Percentiles rank a stretch among this genome's conserved stretches.
phyloP scores from a whole-genome alignment of 1,140 invertebrate species.

The Tribolium castaneum region DNA sequence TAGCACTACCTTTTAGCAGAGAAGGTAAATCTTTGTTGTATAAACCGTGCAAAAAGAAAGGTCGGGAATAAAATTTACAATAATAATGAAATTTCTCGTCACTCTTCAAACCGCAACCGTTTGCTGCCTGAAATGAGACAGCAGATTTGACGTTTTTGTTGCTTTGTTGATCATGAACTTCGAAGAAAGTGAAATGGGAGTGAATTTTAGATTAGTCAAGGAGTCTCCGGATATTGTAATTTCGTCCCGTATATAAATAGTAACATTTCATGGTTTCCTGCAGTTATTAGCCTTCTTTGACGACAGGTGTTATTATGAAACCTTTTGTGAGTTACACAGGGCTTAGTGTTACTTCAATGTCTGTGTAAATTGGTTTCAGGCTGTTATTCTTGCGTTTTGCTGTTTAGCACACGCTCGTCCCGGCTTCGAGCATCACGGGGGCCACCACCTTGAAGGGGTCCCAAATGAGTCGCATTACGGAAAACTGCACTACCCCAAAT shows the following conservation, averaged over 20 bases:
- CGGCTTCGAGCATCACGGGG: slow-evolving; percentile 6
- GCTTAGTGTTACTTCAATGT: neutral
- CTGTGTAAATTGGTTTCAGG: slow-evolving; percentile 14
- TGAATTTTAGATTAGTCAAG: slow-evolving; percentile 28
- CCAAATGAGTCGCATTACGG: slow-evolving; percentile 52
- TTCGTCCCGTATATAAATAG: slow-evolving; percentile 40
- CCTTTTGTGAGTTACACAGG: slow-evolving; percentile 20
- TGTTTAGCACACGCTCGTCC: slow-evolving; percentile 22
- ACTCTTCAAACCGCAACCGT: slow-evolving; percentile 6
- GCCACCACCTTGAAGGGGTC: slow-evolving; percentile 47
- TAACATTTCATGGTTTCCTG: slow-evolving; percentile 16
- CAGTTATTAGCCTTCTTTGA: slow-evolving; percentile 25
- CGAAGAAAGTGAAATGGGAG: slow-evolving; percentile 38
- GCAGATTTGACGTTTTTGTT: slow-evolving; percentile 13
- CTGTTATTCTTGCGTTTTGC: slow-evolving; percentile 25
- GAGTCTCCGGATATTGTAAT: slow-evolving; percentile 34
- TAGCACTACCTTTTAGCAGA: slow-evolving; percentile 7
- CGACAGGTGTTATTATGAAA: slow-evolving; percentile 22
- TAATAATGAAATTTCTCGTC: neutral
- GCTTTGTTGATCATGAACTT: slow-evolving; percentile 14
- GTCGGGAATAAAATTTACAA: neutral
- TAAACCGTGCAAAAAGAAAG: slow-evolving; percentile 7
- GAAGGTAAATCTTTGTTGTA: slow-evolving; percentile 28
- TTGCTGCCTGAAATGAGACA: slow-evolving; percentile 4
- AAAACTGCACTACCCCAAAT: slow-evolving; percentile 54